A percentile compares a stretch with the other conserved stretches of the same genome.
Conservation (phyloP, 2,888 invertebrate genomes). For the Microplitis manilae region DNA sequence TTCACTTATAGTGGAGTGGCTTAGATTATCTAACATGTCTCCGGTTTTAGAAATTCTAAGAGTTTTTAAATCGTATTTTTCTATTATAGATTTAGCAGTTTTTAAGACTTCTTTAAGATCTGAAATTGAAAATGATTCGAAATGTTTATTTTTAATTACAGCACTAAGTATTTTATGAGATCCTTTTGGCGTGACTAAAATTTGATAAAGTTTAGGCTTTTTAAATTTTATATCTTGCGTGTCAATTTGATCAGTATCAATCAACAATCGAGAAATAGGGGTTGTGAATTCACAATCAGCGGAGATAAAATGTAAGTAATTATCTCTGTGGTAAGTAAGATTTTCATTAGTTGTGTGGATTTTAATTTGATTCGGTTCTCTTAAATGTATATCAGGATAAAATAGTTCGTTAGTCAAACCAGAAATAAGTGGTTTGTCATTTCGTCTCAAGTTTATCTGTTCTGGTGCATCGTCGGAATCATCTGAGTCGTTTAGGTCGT, state of each 20-base stretch:
- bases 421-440: neutral
- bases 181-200: neutral
- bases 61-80: slow-evolving; percentile 8
- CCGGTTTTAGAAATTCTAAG: slow-evolving; percentile 28
- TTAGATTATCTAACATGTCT: slow-evolving; percentile 25
- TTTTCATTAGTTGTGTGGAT: slow-evolving; percentile 11
- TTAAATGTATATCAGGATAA: neutral
- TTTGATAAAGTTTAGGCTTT: slow-evolving; percentile 29
- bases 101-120: slow-evolving; percentile 11
- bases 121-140: slow-evolving; percentile 10
- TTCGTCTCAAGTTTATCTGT: too few species aligned
- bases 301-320: neutral
- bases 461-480: too few species aligned
- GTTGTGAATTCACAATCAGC: neutral
- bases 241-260: slow-evolving; percentile 25
- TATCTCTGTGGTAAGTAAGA: slow-evolving; percentile 18
- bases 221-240: slow-evolving; percentile 23
- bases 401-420: neutral
- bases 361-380: neutral
- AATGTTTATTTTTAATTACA: slow-evolving; percentile 25
- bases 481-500: too few species aligned
- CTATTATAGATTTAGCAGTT: neutral
- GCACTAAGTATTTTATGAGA: slow-evolving; percentile 23
- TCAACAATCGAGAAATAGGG: slow-evolving; percentile 6
- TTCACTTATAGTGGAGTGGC: neutral